Evolutionary conservation across 2,888 invertebrate genomes (phyloP), one percentile per base, ranked within the genome.

Genomic region (Aporophyla nigra): DNA sequence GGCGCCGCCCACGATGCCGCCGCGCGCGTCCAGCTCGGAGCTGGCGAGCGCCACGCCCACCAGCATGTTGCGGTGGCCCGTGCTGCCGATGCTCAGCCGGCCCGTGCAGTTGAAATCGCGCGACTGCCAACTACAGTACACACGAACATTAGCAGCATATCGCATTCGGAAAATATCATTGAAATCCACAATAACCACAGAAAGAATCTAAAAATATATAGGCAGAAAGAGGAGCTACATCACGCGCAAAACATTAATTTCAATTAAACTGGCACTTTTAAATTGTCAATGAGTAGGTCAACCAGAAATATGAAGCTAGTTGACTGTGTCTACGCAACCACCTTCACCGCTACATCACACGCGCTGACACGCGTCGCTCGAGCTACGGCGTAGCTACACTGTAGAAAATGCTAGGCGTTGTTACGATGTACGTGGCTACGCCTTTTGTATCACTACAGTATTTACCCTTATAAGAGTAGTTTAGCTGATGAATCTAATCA

Each of bases 1-100:
- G 87, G 98, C 98, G 43, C 99, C 99, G 92, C 99, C 99, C 49
- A 99, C 99, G 91, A 99, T 99, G 86, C 99, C 99, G 73, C 99
- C 99, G 94, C 99, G 98, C 21, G 99, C 99, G 93, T 99, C 99
- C 74, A 99, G 97, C 87, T 98, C 98, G 0, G 99, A 99, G 49
- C 99, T 98, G 19, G 98, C 99, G 76, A 99, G 97, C 80, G 99
- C 99, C 58, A 99, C 97, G 66, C 98, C 98, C 78, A 99, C 98
- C 93, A 98, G 98, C 97, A 99, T 97, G 96, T 99, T 99, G 93
- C 99, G 99, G 93, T 99, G 99, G 0, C 99, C 99, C 2, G 98
- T 98, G 93, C 99, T 99, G 89, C 99, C 99, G 90, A 99, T 99
- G 80, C 99, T 99, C 43, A 99, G 97, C 53, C 99, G 97, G 0